phyloP scores from a whole-genome alignment of 2,797 vertebrate species.

The Syndactyla subalaris region DNA sequence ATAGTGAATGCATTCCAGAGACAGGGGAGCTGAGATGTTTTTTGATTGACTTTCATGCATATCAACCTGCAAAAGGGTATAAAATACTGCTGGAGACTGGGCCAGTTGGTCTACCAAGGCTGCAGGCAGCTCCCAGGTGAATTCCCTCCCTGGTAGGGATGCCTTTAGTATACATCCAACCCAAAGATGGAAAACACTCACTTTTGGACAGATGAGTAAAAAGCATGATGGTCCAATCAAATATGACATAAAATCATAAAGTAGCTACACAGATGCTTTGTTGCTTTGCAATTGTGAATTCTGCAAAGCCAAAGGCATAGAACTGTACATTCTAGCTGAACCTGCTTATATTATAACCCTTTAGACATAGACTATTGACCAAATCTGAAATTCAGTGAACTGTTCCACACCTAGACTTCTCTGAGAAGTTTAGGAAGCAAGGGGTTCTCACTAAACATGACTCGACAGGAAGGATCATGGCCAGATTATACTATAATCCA shows the following conservation, averaged over 20 bases:
- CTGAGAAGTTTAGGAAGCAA: neutral
- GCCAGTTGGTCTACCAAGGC: neutral
- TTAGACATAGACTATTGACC: neutral
- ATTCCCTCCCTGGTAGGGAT: neutral
- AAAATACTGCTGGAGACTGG: neutral
- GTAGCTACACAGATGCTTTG: neutral
- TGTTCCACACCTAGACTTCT: neutral
- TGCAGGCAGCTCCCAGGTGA: neutral
- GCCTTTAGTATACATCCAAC: neutral
- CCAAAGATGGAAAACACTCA: neutral
- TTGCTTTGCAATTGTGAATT: neutral
- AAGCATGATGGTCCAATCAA: neutral
- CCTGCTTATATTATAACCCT: neutral
- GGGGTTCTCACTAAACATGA: neutral
- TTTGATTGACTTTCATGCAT: neutral
- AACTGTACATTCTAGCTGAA: neutral
- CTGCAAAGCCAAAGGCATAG: neutral
- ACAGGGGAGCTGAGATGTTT: neutral
- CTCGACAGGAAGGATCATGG: fast-evolving
- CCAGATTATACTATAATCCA: neutral
- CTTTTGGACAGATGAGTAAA: neutral
- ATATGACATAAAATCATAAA: neutral
- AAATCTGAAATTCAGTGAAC: neutral
- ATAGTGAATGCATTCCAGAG: neutral
- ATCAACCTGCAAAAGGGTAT: neutral